Evolutionary conservation across 2,888 invertebrate species (phyloP), one percentile per base, ranked within the genome.

Genomic region (Rhorus exstirpatorius): DNA sequence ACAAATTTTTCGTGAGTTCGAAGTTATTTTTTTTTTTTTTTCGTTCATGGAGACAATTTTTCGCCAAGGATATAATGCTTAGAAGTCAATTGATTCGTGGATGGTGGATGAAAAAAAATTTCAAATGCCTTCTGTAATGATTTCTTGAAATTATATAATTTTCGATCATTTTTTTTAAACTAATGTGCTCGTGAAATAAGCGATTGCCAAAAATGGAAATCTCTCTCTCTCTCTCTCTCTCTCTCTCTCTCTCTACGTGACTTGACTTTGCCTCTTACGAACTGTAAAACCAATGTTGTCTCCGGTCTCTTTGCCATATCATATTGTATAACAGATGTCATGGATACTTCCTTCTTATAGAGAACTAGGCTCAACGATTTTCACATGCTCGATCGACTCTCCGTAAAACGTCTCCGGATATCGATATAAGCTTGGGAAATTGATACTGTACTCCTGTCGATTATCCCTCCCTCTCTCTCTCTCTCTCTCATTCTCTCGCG

Each of bases 351-450:
- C 35, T 58, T 35, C n/a, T 55, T 21, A 31, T 35, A 41, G 46
- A 46, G 58, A 17, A 19, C 58, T 41, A 38, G 26, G 19, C 53
- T 38, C 61, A 70, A 63, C 71, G 12, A 51, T 58, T 49, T 21
- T 21, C 46, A 31, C 58, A n/a, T n/a, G 53, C 26, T 21, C 67
- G 63, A 70, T 78, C 26, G 55, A 72, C 60, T 61, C 38, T 49
- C 67, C 76, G 60, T 76, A 24, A 60, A 79, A 83, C 67, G 38
- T 41, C 79, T 58, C 63, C 44, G 31, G 53, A 71, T 65, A 31
- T 24, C 81, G 51, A 78, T 65, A 74, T 74, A 78, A 35, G 60
- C 65, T 53, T 35, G 55, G 31, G 51, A 78, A 71, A 74, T 46
- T 60, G 44, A n/a, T 17, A 24, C 31, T 53, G 65, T 21, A 55